These are phyloP conservation scores for Heterochromis multidens DNA, from an alignment of 2,113 vertebrate genomes.

Conservation along the genomic window DNA sequence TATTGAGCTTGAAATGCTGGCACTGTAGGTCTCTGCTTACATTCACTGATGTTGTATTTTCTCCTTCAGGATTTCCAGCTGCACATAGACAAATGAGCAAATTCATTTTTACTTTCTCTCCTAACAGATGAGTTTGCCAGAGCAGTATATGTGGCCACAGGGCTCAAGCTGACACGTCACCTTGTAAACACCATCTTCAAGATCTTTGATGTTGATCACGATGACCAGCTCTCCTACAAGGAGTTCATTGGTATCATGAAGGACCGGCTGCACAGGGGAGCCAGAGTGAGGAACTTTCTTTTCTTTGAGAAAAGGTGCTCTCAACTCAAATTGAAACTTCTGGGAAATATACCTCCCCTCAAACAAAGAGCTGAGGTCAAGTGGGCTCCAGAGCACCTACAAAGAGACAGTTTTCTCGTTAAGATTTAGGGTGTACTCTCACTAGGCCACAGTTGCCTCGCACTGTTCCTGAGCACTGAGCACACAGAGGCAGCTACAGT, in stretches of 20 bases:
- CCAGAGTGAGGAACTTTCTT: conserved; percentile 79
- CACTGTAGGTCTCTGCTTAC: background rate
- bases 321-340: background rate
- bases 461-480: background rate
- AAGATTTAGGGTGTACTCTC: background rate
- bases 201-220: conserved; percentile 97
- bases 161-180: conserved; percentile 92
- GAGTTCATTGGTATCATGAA: conserved; percentile 99
- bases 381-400: background rate
- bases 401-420: background rate
- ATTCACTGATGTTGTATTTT: background rate
- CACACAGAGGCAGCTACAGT: background rate
- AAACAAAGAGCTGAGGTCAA: background rate
- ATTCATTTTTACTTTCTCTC: background rate
- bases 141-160: conserved; percentile 96
- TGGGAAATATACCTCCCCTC: background rate
- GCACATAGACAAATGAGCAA: background rate
- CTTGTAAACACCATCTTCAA: conserved; percentile 97
- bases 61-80: background rate
- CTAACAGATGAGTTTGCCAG: conserved; percentile 94
- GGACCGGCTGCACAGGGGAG: conserved; percentile 93
- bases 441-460: background rate
- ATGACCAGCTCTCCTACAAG: conserved; percentile 96
- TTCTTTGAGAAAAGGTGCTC: background rate
- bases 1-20: background rate